Evolutionary conservation across 2,888 invertebrate genomes (phyloP), one percentile per base, ranked within the genome.

Genomic region (Drosophila prostipennis): DNA sequence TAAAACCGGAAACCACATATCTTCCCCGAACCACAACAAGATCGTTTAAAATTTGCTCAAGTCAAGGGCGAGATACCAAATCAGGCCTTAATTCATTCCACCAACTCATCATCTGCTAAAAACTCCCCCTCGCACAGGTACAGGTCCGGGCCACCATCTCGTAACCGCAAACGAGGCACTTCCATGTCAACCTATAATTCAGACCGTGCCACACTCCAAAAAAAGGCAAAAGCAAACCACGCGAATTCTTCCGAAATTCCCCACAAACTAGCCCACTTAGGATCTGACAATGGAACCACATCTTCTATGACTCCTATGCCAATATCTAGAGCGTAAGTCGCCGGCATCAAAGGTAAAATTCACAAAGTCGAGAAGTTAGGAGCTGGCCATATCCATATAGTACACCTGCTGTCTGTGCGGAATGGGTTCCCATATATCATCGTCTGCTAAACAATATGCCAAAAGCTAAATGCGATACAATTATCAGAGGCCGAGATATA

Each of bases 181-280:
- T 68, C 63, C 81, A 82, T 81, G 80, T 81, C 63, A 85, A 80
- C 76, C 52, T 39, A 72, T 74, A 76, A 81, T 85, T 79, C 70
- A 53, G 51, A 53, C 61, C 69, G 52, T 68, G 69, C 60, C 61
- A 26, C 43, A 14, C 34, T 11, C 63, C 75, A 54, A 64, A 77
- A 67, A 36, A 42, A 54, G 36, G 32, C n/a, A 29, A 70, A 48
- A 13, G 11, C 46, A 73, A 80, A 65, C 68, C 79, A 72, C 63
- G 76, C 82, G 74, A 85, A 81, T 81, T 81, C 85, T 85, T 79
- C 52, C 63, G 64, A 72, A 78, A 82, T 82, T 81, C 80, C 69
- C 85, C 85, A 78, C 82, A 78, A 81, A 80, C 80, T 82, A 82
- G 82, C 72, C 85, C 82, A 85, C 72, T 85, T 80, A 55, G 71